Conservation (phyloP, 2,888 invertebrate genomes). For the Drosophila imparisetae region DNA sequence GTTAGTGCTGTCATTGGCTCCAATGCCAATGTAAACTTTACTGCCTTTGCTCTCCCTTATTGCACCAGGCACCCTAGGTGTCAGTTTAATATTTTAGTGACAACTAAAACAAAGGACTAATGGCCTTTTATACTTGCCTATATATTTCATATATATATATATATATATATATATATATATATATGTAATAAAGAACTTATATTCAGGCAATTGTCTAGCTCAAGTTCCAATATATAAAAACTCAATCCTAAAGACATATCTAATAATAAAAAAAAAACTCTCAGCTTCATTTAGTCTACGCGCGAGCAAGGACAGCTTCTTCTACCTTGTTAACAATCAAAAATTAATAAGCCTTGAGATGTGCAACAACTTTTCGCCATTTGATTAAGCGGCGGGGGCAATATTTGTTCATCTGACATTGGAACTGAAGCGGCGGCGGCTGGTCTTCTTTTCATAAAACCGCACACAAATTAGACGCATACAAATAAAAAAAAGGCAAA, state of each 20-base stretch:
- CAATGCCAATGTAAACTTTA: slow-evolving; percentile 45
- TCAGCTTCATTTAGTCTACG: neutral
- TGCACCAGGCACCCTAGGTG: slow-evolving; percentile 10
- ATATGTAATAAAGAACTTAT: neutral
- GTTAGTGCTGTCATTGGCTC: slow-evolving; percentile 11
- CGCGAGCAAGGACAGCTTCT: neutral
- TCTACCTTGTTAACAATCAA: slow-evolving; percentile 40
- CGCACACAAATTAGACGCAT: slow-evolving; percentile 74
- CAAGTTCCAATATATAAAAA: neutral
- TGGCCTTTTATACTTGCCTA: neutral
- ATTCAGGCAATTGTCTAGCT: neutral
- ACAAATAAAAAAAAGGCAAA: slow-evolving; percentile 55
- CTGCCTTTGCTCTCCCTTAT: slow-evolving; percentile 24
- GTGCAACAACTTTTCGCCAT: slow-evolving; percentile 43
- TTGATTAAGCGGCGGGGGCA: slow-evolving; percentile 30
- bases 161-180: too few relatives aligned
- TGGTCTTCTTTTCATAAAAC: slow-evolving; percentile 64
- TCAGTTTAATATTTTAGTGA: slow-evolving; percentile 3
- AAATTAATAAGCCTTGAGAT: slow-evolving; percentile 72
- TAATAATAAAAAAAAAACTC: neutral
- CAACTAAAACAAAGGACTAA: slow-evolving; percentile 21
- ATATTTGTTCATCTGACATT: slow-evolving; percentile 42
- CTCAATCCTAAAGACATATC: neutral
- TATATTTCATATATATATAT: too few relatives aligned
- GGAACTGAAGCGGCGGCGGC: slow-evolving; percentile 11